These are phyloP conservation scores for Apogon talboti DNA, from an alignment of 2,797 vertebrate species.

Conservation along the genomic window DNA sequence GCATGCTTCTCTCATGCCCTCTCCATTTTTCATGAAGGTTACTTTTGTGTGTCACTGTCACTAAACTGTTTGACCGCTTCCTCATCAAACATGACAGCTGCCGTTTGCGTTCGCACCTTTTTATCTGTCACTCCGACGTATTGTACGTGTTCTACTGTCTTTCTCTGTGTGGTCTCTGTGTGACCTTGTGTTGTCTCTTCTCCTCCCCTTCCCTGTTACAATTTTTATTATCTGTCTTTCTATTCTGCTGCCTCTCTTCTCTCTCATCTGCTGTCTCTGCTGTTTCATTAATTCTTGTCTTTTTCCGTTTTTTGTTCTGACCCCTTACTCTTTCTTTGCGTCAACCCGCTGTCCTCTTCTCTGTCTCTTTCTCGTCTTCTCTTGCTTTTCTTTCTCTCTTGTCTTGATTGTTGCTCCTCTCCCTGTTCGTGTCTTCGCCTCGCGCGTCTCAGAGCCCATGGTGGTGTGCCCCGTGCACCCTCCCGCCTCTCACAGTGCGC, in stretches of 20 bases:
- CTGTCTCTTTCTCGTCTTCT: conserved; percentile 24
- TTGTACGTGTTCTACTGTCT: conserved; percentile 53
- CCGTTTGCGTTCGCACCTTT: conserved; percentile 23
- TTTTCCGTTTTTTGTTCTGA: conserved; percentile 2
- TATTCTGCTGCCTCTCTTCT: conserved; percentile 5
- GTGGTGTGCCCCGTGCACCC: conserved; percentile 80
- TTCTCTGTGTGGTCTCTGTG: conserved; percentile 45
- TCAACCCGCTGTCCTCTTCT: conserved; percentile 13
- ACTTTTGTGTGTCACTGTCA: conserved; percentile 6
- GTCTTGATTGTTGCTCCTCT: conserved; percentile 14
- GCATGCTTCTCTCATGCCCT: conserved; percentile 29
- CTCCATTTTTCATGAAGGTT: conserved; percentile 8
- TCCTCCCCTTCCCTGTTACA: conserved; percentile 6
- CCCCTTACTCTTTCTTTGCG: conserved; percentile 8
- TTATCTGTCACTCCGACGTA: conserved; percentile 29
- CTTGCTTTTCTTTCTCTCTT: conserved; percentile 8
- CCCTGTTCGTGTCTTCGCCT: conserved; percentile 41
- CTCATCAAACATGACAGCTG: conserved; percentile 21
- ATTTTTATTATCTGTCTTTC: conserved; percentile 16
- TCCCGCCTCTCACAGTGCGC: conserved; percentile 86
- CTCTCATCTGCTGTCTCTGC: not conserved
- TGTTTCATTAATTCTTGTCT: not conserved
- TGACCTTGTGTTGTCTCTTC: conserved; percentile 61
- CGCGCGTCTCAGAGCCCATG: conserved; percentile 79
- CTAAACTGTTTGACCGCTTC: conserved; percentile 7